Base-by-base conservation (phyloP, 2,113 vertebrate species). In the Tiliqua scincoides region DNA sequence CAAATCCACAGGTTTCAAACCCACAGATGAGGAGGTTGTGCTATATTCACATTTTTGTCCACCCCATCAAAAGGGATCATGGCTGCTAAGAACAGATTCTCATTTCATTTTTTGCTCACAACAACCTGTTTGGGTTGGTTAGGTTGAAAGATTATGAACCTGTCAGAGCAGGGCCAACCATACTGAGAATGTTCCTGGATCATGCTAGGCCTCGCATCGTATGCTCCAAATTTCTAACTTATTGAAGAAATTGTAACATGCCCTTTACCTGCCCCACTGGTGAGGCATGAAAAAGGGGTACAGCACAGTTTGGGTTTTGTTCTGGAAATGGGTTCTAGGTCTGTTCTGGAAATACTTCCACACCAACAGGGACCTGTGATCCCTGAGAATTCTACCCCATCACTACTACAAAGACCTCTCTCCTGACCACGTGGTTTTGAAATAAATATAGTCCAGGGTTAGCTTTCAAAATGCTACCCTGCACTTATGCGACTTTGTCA, bases 391-490 rank as follows among this genome's bases (percentile, higher is more conserved):
- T 71, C n/a, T 17, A 25, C 21, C 67, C 11, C 11, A 25, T 21
- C 21, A 1, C 48, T 71, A 21, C n/a, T 71, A 35, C 67, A 83
- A 87, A 93, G 93, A 86, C 65, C 62, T 80, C 1, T 90, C 88
- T 90, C 91, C 91, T 87, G 85, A 89, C 84, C 88, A 80, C 89
- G 88, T 87, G 83, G 86, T 84, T 81, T 70, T 30, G 62, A 91
- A 91, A 91, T 93, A 95, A 83, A 71, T 87, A 90, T 94, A 94
- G 90, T 77, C 92, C 74, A 92, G 87, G 85, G 91, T 87, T 90
- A 82, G 54, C 75, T 82, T 95, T 94, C 92, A 83, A 8, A 89
- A 35, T 91, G 84, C 48, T 89, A 85, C 68, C 91, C 93, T 94
- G 85, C 92, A 82, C 92, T 93, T 89, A 85, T 8, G 23, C n/a